Conservation (phyloP, 2,113 vertebrate genomes). For the Oncorhynchus nerka region DNA sequence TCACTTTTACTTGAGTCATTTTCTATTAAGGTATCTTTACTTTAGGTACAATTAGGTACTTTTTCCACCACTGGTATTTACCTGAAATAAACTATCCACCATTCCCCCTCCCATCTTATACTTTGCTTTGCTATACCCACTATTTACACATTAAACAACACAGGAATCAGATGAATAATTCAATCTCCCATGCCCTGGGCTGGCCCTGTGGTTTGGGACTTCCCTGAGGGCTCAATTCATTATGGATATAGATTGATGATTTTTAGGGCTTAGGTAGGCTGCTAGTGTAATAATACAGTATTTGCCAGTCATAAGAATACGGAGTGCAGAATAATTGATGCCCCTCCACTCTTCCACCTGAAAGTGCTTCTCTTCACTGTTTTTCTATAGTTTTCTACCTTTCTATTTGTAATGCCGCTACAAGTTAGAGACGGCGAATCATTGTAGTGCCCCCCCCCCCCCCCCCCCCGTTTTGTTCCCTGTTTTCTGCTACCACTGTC, state of each 20-base stretch:
- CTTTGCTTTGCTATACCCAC: conserved; percentile 2
- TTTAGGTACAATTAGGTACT: too few relatives aligned
- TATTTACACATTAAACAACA: conserved; percentile 32
- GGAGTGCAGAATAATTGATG: not conserved
- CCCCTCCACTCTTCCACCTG: not conserved
- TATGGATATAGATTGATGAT: conserved; percentile 48
- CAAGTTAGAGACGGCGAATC: not conserved
- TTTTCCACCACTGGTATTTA: not conserved
- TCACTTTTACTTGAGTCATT: too few relatives aligned
- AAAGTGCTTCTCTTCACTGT: not conserved
- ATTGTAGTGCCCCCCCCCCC: not conserved
- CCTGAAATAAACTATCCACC: conserved; percentile 8
- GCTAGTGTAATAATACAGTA: conserved; percentile 32
- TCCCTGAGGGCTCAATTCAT: conserved; percentile 54
- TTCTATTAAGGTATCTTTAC: too few relatives aligned
- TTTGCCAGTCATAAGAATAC: not conserved
- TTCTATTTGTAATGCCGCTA: not conserved
- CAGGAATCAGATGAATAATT: conserved; percentile 41
- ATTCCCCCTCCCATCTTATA: not conserved
- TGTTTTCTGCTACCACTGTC: conserved; percentile 7
- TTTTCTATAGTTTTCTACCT: not conserved
- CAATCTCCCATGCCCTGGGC: conserved; percentile 10
- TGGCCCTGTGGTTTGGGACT: conserved; percentile 30
- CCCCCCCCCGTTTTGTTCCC: too few relatives aligned
- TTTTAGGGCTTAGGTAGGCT: conserved; percentile 33